Evolutionary conservation across 2,797 vertebrate genomes (phyloP).

Genomic region (Rhinatrema bivittatum): DNA sequence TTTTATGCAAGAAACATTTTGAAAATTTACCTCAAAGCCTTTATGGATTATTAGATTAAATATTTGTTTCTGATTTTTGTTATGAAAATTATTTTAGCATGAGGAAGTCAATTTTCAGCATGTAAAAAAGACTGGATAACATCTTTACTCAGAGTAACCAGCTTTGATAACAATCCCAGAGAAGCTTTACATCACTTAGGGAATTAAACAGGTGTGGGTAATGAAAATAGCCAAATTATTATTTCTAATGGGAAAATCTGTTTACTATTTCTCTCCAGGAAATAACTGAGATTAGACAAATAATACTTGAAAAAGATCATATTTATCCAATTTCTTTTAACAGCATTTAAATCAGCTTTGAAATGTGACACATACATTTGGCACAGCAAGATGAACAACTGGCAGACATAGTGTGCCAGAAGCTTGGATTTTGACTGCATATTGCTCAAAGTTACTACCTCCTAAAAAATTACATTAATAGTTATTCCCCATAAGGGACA

Average conservation of each 20-base stretch:
- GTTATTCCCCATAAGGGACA: slow-evolving; percentile 6
- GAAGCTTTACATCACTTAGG: too few relatives aligned
- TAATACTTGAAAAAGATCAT: neutral
- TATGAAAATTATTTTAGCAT: too few relatives aligned
- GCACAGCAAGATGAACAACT: neutral
- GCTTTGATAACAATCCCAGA: too few relatives aligned
- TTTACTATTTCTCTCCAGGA: neutral
- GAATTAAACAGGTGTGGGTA: neutral
- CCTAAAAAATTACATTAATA: slow-evolving; percentile 2
- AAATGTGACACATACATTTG: slow-evolving; percentile 2
- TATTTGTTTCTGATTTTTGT: too few relatives aligned
- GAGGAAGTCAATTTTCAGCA: too few relatives aligned
- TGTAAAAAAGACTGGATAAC: too few relatives aligned
- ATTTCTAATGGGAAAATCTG: neutral
- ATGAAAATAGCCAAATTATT: neutral
- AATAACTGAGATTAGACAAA: slow-evolving; percentile 8
- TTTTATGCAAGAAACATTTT: too few relatives aligned
- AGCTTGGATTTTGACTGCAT: slow-evolving; percentile 1
- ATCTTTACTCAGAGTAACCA: too few relatives aligned
- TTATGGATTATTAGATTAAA: too few relatives aligned
- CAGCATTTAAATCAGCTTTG: slow-evolving; percentile 9
- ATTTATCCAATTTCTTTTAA: slow-evolving; percentile 1
- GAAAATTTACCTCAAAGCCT: too few relatives aligned
- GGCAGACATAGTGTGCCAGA: neutral
- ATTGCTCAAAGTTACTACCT: neutral